Evolutionary conservation across 2,888 invertebrate species (phyloP), one percentile per base, ranked within the genome.

Genomic region (Drosophila heteroneura): DNA sequence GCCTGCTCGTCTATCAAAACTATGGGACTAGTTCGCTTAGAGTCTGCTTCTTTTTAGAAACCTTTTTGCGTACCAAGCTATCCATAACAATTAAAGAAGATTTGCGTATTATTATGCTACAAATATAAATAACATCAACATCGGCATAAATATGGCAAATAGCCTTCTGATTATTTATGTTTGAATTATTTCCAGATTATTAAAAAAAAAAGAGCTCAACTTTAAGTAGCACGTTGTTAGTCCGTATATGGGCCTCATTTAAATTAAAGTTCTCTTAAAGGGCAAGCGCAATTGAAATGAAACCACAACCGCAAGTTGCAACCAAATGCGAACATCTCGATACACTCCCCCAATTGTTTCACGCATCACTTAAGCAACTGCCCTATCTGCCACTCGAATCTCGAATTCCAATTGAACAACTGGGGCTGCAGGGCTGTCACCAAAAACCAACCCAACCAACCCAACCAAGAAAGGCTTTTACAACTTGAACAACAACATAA

Each of bases 361-460:
- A 26, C 35, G 59, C 47, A 30, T 26, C 47, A 30, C 56, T 60
- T 32, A 41, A 52, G 60, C 49, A 65, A 39, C 5, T 44, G 79
- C 60, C 52, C 41, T 61, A 47, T 56, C 75, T 74, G 70, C 79
- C 52, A 71, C 53, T 75, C 64, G 26, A 16, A 76, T 71, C 67
- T 68, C 44, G 33, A 37, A 68, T 71, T 68, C 61, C 78, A 80
- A 83, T 73, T 80, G 81, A 67, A 78, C 57, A 62, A 41, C 47
- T 49, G 39, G 30, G 65, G 30, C 54, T 26, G 16, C 28, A 19
- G 16, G 30, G 62, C 39, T 53, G 28, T 28, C 52, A 5, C n/a
- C 53, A 16, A 16, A 14, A 22, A 33, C 3, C 5, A 51, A 0
- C 22, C 6, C 5, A 3, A 3, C 37, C 10, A n/a, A 7, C 32